Percentiles rank a stretch among this genome's conserved stretches.
Conservation (phyloP, 2,888 invertebrate genomes). For the Steinernema scapterisci region DNA sequence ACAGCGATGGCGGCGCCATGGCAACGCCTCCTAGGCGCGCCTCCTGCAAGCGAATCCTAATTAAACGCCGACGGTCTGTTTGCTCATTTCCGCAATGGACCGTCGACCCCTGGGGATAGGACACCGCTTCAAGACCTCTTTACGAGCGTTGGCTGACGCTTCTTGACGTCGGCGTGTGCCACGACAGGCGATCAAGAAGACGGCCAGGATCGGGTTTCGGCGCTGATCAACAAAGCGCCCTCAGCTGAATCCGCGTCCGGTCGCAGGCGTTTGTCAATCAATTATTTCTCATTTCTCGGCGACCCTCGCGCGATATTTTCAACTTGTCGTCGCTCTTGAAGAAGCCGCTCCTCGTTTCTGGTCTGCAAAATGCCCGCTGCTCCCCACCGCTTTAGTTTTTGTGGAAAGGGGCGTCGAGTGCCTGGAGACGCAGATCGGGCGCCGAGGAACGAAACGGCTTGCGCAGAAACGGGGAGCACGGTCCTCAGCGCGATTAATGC, state of each 20-base stretch:
- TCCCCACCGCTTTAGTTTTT: conserved; percentile 24
- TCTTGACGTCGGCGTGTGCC: too few relatives aligned
- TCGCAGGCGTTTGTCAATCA: not conserved
- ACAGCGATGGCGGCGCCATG: not conserved
- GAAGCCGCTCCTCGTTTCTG: not conserved
- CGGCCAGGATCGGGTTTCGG: conserved; percentile 8
- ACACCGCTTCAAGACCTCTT: not conserved
- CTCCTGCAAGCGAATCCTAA: not conserved
- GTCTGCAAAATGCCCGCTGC: not conserved
- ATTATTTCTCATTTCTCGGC: conserved; percentile 26
- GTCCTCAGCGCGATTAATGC: conserved; percentile 15
- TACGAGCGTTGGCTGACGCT: not conserved
- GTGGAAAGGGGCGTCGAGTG: not conserved
- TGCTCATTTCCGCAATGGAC: not conserved
- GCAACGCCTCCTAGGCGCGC: not conserved
- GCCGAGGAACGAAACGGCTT: not conserved
- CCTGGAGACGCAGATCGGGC: not conserved
- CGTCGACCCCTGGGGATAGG: not conserved
- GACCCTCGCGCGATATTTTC: conserved; percentile 21
- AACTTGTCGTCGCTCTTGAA: not conserved
- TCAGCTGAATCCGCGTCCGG: not conserved
- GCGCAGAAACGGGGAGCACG: not conserved
- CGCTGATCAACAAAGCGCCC: not conserved
- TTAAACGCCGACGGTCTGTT: not conserved
- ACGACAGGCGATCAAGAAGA: not conserved